Conservation (phyloP, 2,888 invertebrate genomes). For the Orchesella flavescens region DNA sequence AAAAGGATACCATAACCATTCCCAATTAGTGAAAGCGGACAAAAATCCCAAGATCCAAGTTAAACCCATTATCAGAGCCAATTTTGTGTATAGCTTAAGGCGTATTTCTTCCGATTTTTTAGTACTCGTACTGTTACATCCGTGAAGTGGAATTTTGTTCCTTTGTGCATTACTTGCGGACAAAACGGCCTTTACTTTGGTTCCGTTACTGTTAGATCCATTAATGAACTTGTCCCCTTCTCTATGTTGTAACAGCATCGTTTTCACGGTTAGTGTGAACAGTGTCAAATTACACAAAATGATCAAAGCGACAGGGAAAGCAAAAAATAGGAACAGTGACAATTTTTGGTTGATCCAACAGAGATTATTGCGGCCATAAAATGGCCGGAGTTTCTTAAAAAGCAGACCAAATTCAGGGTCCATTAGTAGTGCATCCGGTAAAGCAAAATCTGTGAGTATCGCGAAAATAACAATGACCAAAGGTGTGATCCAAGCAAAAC, state of each 20-base stretch:
- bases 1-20: constrained; percentile 75
- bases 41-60: constrained; percentile 76
- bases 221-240: constrained; percentile 61
- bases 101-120: constrained; percentile 66
- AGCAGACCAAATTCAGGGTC: constrained; percentile 32
- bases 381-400: constrained; percentile 65
- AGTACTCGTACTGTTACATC: constrained; percentile 31
- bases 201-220: constrained; percentile 43
- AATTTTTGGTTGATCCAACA: constrained; percentile 75
- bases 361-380: constrained; percentile 70
- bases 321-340: constrained; percentile 74
- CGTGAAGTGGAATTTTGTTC: constrained; percentile 32
- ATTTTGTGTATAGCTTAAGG: constrained; percentile 74
- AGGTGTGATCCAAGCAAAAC: constrained; percentile 75
- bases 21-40: constrained; percentile 73
- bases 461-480: constrained; percentile 72
- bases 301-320: constrained; percentile 74
- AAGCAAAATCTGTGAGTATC: constrained; percentile 62
- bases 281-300: constrained; percentile 74
- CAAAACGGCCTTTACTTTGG: constrained; percentile 15
- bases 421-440: constrained; percentile 23
- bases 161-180: background rate
- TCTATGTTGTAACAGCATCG: constrained; percentile 65
- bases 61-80: constrained; percentile 75
- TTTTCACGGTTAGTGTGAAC: constrained; percentile 73